phyloP scores from a whole-genome alignment of 2,113 vertebrate species.

The Zosterops pallidus region DNA sequence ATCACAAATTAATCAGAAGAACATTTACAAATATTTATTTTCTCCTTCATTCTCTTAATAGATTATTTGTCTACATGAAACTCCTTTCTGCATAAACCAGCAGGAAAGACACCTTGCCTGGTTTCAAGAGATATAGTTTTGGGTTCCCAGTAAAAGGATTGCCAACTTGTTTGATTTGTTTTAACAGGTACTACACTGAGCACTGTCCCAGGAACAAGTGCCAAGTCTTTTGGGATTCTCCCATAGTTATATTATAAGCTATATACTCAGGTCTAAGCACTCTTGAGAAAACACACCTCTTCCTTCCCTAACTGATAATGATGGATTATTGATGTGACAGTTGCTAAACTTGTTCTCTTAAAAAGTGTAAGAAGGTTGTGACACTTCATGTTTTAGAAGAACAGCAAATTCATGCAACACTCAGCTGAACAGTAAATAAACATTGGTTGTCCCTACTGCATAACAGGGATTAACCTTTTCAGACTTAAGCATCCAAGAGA shows the following conservation, averaged over 20 bases:
- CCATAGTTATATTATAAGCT: background rate
- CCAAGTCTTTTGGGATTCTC: background rate
- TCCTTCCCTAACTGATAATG: background rate
- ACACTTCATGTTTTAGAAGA: background rate
- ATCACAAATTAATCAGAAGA: background rate
- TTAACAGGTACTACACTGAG: background rate
- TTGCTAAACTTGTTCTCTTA: background rate
- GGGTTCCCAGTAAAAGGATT: background rate
- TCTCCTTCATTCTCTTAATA: background rate
- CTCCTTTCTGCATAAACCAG: background rate
- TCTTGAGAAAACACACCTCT: background rate
- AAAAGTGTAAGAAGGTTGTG: background rate
- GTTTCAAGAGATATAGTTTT: background rate
- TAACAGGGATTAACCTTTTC: background rate
- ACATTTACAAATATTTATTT: background rate
- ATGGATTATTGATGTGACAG: background rate
- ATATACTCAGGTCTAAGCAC: background rate
- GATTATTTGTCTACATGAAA: background rate
- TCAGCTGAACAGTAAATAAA: background rate
- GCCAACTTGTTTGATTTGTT: background rate
- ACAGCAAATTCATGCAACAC: background rate
- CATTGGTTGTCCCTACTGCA: background rate
- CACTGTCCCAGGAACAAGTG: background rate
- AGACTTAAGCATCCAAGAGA: background rate
- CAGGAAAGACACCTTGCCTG: background rate